phyloP scores from a whole-genome alignment of 2,113 vertebrate genomes.

The Phrynosoma blainvillii region DNA sequence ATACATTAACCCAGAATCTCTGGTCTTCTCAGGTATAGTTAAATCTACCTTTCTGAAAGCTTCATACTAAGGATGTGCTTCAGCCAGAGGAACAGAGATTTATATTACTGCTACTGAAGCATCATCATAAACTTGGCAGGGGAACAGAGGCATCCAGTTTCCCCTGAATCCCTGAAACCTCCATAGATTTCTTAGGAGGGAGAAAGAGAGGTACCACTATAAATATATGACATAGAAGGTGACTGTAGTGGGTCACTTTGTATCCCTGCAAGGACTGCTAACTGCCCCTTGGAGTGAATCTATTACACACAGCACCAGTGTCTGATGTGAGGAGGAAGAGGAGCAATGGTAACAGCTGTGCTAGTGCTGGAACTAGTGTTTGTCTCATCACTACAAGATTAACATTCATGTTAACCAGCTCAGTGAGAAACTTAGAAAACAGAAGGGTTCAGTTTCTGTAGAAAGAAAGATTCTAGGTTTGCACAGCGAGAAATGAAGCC shows the following conservation, averaged over 20 bases:
- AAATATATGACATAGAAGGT: neutral
- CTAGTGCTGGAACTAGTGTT: too few relatives aligned
- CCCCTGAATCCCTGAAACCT: neutral
- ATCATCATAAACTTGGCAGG: neutral
- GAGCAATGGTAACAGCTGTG: too few relatives aligned
- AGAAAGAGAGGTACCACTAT: neutral
- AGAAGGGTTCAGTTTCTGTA: neutral
- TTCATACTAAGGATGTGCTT: neutral
- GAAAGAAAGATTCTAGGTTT: neutral
- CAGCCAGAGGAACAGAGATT: neutral
- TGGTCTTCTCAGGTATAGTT: neutral
- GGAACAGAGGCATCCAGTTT: neutral
- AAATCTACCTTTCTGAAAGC: neutral
- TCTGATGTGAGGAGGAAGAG: too few relatives aligned
- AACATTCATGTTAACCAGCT: neutral
- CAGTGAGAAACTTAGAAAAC: neutral
- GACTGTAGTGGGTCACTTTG: too few relatives aligned
- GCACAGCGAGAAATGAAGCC: neutral
- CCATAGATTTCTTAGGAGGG: neutral
- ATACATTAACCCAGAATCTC: neutral
- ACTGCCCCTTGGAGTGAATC: too few relatives aligned
- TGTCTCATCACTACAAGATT: too few relatives aligned
- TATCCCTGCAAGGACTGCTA: neutral
- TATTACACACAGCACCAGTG: neutral
- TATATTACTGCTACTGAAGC: neutral